Conservation (phyloP, 2,797 vertebrate species). For the Liparis tanakae region DNA sequence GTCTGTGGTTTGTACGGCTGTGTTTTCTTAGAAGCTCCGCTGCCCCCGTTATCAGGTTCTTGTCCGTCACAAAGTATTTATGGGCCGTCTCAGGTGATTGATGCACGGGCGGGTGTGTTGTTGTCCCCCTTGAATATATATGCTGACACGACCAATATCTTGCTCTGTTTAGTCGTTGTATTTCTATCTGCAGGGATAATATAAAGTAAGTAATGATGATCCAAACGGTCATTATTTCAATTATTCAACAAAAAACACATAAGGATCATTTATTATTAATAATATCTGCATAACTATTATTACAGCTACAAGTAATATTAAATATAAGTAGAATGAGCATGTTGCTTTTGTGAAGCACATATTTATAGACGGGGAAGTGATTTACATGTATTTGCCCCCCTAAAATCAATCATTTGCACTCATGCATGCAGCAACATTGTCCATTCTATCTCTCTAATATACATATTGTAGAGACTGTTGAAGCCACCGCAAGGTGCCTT, state of each 20-base stretch:
- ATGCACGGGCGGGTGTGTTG: slow-evolving; percentile 66
- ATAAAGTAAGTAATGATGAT: neutral
- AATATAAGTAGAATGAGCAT: neutral
- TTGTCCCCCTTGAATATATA: slow-evolving; percentile 21
- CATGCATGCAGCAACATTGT: neutral
- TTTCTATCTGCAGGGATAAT: neutral
- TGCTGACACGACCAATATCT: slow-evolving; percentile 10
- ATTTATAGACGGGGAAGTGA: neutral
- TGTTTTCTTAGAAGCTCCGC: slow-evolving; percentile 70
- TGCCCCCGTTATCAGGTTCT: slow-evolving; percentile 67
- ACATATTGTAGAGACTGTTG: slow-evolving; percentile 12
- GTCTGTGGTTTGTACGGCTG: slow-evolving; percentile 55
- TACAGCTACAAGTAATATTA: too few species aligned
- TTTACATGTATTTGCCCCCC: neutral
- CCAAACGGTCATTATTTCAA: neutral
- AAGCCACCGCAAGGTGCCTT: slow-evolving; percentile 73
- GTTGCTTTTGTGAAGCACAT: neutral
- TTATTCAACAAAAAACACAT: neutral
- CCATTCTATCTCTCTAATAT: neutral
- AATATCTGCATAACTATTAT: neutral
- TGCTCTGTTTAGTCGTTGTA: neutral
- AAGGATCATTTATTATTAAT: neutral
- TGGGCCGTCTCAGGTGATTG: slow-evolving; percentile 70
- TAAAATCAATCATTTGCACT: neutral
- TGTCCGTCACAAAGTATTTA: slow-evolving; percentile 71